Conservation (phyloP, 2,113 vertebrate species). For the Sardina pilchardus region DNA sequence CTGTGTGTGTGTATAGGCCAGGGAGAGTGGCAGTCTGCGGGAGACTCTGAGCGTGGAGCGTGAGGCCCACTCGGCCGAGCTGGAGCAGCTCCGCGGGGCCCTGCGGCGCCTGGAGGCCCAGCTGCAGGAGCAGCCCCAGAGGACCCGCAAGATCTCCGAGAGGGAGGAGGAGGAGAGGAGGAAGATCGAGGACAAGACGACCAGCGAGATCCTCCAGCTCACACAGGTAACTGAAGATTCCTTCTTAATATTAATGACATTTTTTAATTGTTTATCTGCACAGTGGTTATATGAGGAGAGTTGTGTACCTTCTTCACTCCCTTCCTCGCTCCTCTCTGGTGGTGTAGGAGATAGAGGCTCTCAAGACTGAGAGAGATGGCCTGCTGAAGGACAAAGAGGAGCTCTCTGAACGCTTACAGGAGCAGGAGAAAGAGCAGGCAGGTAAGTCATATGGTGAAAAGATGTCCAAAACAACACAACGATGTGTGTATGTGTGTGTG, state of each 20-base stretch:
- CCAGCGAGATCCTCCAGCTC: constrained; percentile 64
- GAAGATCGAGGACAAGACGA: constrained; percentile 52
- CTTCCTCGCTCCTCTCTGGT: background rate
- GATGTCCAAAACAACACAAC: background rate
- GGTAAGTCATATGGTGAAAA: constrained; percentile 47
- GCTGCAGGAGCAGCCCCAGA: constrained; percentile 35
- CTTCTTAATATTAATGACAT: too few relatives aligned
- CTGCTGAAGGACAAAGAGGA: constrained; percentile 58
- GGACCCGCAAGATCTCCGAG: constrained; percentile 41
- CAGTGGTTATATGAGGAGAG: too few relatives aligned
- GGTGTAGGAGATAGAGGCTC: constrained; percentile 60
- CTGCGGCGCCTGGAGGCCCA: constrained; percentile 58
- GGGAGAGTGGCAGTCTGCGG: constrained; percentile 62
- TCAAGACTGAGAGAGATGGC: constrained; percentile 61
- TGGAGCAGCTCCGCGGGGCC: constrained; percentile 56
- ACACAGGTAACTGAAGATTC: constrained; percentile 54
- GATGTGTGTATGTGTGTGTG: too few relatives aligned
- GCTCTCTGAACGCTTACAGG: constrained; percentile 55
- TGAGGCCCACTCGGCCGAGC: constrained; percentile 52
- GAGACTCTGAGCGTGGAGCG: constrained; percentile 63
- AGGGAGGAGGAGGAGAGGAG: constrained; percentile 60
- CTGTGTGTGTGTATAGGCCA: constrained; percentile 55
- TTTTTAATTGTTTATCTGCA: too few relatives aligned
- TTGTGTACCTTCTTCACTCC: background rate
- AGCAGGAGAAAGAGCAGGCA: constrained; percentile 59